A percentile compares a stretch with the other conserved stretches of the same genome.
These are phyloP conservation scores for Anas bernieri DNA, from an alignment of 2,797 vertebrate species.

Conservation along the genomic window DNA sequence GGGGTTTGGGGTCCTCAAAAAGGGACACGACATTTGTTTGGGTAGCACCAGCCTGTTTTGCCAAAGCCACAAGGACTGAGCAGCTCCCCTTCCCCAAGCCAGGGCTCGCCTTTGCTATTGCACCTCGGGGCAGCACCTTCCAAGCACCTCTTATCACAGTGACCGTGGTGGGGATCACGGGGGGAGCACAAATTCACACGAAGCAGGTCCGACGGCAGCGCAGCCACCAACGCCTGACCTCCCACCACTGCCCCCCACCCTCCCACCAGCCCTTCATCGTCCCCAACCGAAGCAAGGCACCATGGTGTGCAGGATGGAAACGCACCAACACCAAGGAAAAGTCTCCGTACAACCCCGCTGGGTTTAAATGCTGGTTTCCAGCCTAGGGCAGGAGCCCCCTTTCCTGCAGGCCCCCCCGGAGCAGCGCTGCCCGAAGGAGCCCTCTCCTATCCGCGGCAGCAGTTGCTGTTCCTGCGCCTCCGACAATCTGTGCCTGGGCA, in stretches of 20 bases:
- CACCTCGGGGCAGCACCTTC: background rate
- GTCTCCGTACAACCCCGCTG: background rate
- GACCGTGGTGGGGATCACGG: fast-evolving
- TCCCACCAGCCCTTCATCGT: background rate
- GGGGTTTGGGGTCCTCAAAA: background rate
- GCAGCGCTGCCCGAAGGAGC: background rate
- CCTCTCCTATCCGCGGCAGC: background rate
- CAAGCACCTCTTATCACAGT: background rate
- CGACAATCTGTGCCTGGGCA: background rate
- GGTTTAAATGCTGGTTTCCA: background rate
- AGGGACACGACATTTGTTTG: background rate
- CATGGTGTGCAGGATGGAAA: background rate
- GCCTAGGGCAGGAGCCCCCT: background rate
- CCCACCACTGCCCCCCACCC: background rate
- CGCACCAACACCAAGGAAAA: fast-evolving
- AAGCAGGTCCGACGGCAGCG: fast-evolving
- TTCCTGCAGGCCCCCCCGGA: background rate
- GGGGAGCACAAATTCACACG: background rate
- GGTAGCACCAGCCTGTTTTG: background rate
- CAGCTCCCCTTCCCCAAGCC: background rate
- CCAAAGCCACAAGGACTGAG: background rate
- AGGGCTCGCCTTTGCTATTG: background rate
- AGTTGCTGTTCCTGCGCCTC: background rate
- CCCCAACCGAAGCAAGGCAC: background rate
- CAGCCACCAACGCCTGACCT: background rate